Evolutionary conservation across 2,888 invertebrate genomes (phyloP).

Genomic region (Dysmachus trigonus): DNA sequence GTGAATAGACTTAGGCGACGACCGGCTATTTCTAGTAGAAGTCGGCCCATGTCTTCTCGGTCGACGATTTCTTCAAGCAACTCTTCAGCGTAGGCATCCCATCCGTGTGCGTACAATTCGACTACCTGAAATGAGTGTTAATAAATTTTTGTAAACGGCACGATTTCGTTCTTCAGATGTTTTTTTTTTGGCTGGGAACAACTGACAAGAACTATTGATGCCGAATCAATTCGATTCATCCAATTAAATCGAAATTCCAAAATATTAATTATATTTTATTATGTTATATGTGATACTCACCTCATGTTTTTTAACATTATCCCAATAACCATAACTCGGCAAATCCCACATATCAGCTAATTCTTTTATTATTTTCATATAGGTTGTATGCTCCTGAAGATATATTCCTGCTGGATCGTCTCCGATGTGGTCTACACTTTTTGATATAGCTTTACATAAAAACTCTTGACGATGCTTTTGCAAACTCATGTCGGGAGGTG

Average conservation of each 20-base stretch:
- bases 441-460: conserved; percentile 76
- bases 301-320: conserved; percentile 80
- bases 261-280: neutral
- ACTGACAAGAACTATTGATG: neutral
- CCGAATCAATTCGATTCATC: neutral
- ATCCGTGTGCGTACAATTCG: conserved; percentile 72
- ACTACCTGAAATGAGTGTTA: conserved; percentile 64
- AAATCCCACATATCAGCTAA: conserved; percentile 82
- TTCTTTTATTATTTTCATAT: conserved; percentile 77
- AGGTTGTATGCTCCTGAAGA: conserved; percentile 68
- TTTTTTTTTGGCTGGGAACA: neutral
- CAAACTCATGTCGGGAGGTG: conserved; percentile 74
- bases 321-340: conserved; percentile 65
- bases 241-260: neutral
- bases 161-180: neutral
- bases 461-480: conserved; percentile 76
- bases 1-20: conserved; percentile 77
- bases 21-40: conserved; percentile 82
- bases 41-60: conserved; percentile 73
- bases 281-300: conserved; percentile 64
- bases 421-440: conserved; percentile 78
- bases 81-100: conserved; percentile 70
- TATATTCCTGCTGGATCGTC: conserved; percentile 67
- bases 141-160: conserved; percentile 22
- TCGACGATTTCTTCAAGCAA: conserved; percentile 74